phyloP scores from a whole-genome alignment of 2,113 vertebrate genomes.

The Noturus placidus region DNA sequence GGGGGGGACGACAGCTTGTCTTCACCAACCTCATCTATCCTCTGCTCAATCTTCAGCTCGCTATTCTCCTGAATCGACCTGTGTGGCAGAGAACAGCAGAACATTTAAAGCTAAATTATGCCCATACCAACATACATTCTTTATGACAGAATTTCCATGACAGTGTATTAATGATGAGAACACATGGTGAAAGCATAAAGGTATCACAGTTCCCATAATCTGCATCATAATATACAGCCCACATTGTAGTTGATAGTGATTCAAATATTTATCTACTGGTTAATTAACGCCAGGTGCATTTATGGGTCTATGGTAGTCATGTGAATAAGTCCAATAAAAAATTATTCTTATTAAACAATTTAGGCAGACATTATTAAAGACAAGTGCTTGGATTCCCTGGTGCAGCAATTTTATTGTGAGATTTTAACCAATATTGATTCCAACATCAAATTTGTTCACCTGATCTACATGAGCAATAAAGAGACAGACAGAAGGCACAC shows the following conservation, averaged over 20 bases:
- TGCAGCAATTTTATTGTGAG: no score
- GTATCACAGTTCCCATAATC: neutral
- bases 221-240: neutral
- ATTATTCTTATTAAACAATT: neutral
- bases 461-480: no score
- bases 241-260: neutral
- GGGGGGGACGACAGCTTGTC: no score
- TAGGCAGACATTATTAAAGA: neutral
- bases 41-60: constrained; percentile 88
- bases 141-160: neutral
- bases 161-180: neutral
- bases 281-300: neutral
- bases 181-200: neutral
- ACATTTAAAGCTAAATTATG: neutral
- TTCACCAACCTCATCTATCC: constrained; percentile 89
- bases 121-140: neutral
- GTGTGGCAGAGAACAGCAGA: constrained; percentile 26
- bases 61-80: constrained; percentile 86
- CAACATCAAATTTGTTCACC: no score
- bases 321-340: neutral
- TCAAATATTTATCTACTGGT: neutral
- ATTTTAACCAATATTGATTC: no score
- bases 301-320: neutral
- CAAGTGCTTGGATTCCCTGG: neutral
- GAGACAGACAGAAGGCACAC: neutral